A percentile compares a stretch with the other conserved stretches of the same genome.
Evolutionary conservation across 1,140 invertebrate species (phyloP).

Genomic region (Tetramorium alpestre): DNA sequence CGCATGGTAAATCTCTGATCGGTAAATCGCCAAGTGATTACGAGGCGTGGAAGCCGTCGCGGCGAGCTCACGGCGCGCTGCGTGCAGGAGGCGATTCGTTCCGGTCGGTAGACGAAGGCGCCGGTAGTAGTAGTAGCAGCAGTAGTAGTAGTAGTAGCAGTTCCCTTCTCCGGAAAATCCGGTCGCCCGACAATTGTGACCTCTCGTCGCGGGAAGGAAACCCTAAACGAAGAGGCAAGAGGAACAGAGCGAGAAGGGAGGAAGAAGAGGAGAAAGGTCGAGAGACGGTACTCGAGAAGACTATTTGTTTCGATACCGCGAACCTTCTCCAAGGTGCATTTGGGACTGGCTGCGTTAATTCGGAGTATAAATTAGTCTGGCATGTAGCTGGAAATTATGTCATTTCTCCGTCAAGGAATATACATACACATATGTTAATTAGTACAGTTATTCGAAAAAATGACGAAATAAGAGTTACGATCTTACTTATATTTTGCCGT

Average conservation of each 20-base stretch:
- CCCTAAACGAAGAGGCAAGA: constrained; percentile 1
- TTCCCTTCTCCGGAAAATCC: constrained; percentile 73
- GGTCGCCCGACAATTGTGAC: constrained; percentile 66
- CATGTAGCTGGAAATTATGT: constrained; percentile 37
- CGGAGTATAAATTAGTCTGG: constrained; percentile 48
- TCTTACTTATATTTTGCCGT: neutral
- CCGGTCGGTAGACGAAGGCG: constrained; percentile 61
- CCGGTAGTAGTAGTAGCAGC: constrained; percentile 26
- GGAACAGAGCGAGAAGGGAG: neutral
- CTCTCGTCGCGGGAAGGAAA: constrained; percentile 59
- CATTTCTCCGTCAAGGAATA: constrained; percentile 7
- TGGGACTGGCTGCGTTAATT: constrained; percentile 53
- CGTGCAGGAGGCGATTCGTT: constrained; percentile 73
- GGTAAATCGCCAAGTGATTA: constrained; percentile 68
- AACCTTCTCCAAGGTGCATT: constrained; percentile 34
- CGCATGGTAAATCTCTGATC: constrained; percentile 61
- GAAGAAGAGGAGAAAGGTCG: constrained; percentile 18
- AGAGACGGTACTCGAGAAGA: constrained; percentile 29
- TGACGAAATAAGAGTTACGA: neutral
- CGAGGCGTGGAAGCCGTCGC: constrained; percentile 46
- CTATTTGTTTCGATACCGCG: constrained; percentile 46
- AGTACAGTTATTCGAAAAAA: neutral
- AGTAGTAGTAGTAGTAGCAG: constrained; percentile 33
- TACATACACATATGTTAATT: neutral
- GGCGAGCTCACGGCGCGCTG: constrained; percentile 33